These are phyloP conservation scores for Hippocampus barbouri DNA, from an alignment of 2,113 vertebrate genomes.

Conservation along the genomic window DNA sequence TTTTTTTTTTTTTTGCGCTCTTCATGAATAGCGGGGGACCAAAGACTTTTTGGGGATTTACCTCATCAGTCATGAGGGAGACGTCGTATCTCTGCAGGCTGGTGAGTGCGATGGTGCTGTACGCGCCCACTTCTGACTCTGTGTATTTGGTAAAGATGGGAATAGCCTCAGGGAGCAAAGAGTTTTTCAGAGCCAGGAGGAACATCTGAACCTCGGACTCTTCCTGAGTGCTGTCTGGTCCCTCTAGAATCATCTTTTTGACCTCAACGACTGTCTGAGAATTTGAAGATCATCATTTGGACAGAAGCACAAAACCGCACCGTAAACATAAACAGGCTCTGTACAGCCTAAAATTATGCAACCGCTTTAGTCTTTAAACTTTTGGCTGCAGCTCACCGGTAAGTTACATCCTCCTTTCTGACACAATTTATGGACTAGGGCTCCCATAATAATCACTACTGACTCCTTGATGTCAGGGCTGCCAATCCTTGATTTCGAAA, in stretches of 20 bases:
- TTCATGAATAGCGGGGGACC: background rate
- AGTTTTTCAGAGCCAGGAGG: conserved; percentile 90
- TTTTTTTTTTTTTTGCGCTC: too few species aligned
- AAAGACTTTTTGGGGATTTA: conserved; percentile 36
- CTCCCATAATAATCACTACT: conserved; percentile 87
- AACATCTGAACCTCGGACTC: conserved; percentile 83
- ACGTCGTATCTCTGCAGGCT: conserved; percentile 85
- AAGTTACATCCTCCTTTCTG: conserved; percentile 82
- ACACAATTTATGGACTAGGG: conserved; percentile 85
- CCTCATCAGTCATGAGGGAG: conserved; percentile 82
- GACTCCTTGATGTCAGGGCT: conserved; percentile 88
- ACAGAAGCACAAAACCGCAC: background rate
- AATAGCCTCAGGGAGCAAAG: conserved; percentile 84
- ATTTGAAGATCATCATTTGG: conserved; percentile 14
- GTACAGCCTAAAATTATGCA: background rate
- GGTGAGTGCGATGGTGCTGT: conserved; percentile 81
- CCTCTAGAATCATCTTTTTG: conserved; percentile 84
- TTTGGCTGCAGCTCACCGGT: conserved; percentile 74
- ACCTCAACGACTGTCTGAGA: conserved; percentile 79
- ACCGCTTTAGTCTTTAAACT: background rate
- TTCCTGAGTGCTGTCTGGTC: conserved; percentile 75
- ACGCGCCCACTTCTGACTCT: conserved; percentile 80
- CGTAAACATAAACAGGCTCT: conserved; percentile 1
- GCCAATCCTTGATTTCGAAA: conserved; percentile 79
- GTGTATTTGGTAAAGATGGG: conserved; percentile 82